Evolutionary conservation across 2,888 invertebrate genomes (phyloP).

Genomic region (Tanypteryx hageni): DNA sequence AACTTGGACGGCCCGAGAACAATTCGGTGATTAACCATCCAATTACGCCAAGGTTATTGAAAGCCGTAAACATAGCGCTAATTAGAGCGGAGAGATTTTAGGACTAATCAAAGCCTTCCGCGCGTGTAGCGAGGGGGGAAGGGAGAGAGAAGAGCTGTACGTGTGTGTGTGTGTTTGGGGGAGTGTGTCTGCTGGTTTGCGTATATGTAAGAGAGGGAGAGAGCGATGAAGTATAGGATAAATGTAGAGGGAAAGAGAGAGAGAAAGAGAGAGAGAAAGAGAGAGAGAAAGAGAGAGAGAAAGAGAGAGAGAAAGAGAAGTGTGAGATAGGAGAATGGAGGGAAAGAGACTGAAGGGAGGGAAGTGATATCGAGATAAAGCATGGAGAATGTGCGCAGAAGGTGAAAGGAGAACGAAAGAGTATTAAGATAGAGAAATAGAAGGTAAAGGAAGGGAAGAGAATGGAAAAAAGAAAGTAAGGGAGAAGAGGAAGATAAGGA

Average conservation of each 20-base stretch:
- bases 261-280: not conserved
- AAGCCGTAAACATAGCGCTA: slow-evolving; percentile 9
- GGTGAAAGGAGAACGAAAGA: too few relatives aligned
- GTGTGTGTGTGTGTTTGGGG: too few relatives aligned
- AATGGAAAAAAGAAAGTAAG: too few relatives aligned
- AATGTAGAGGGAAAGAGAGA: not conserved
- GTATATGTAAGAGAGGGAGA: not conserved
- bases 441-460: too few relatives aligned
- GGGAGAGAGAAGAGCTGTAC: not conserved
- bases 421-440: too few relatives aligned
- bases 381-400: too few relatives aligned
- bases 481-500: too few relatives aligned
- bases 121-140: not conserved
- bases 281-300: not conserved
- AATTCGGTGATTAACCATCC: slow-evolving; percentile 28
- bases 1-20: slow-evolving; percentile 9
- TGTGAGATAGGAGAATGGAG: too few relatives aligned
- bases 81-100: not conserved
- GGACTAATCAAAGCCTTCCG: slow-evolving; percentile 9
- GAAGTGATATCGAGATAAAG: too few relatives aligned
- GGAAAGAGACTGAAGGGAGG: too few relatives aligned
- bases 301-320: not conserved
- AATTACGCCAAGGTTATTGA: slow-evolving; percentile 18
- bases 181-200: too few relatives aligned
- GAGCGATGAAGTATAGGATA: not conserved